Evolutionary conservation across 1,140 invertebrate genomes (phyloP), one percentile per base, ranked within the genome.

Genomic region (Conus ventricosus): DNA sequence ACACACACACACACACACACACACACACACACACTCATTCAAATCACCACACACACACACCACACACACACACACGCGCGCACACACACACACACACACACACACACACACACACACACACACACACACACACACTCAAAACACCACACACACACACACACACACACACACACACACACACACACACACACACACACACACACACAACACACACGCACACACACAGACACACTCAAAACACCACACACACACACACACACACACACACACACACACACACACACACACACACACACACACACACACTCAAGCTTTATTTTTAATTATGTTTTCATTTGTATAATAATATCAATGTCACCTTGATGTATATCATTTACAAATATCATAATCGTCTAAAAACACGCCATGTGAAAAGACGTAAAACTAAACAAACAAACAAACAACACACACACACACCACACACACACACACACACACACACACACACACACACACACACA

Each of bases 71-170:
- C 20, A 63, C 71, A 75, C 71, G 7, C 71, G 7, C 71, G 7
- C 71, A 75, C 71, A 75, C 60, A 63, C 60, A 63, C 17, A 75
- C 71, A 75, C 71, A 75, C 71, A 75, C 71, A 75, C 17, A 20
- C 17, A 20, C 71, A 75, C 71, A 75, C n/a, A 75, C 3, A 20
- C 17, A 20, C 71, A 75, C 71, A 75, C 20, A 63, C 71, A 75
- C 71, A 75, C 71, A 75, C 71, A 75, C 71, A 75, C 71, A 75
- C 60, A 63, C 60, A 63, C 60, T 5, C 71, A 75, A n/a, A n/a
- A n/a, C n/a, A n/a, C n/a, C 71, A 75, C 6, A 75, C 71, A 75
- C 17, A 20, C 17, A 20, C 71, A 75, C 71, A 75, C n/a, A 75
- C 71, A 20, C 17, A 20, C 71, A 75, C 71, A 75, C 20, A 75